Evolutionary conservation across 2,113 vertebrate species (phyloP), one percentile per base, ranked within the genome.

Genomic region (Calidris pugnax): DNA sequence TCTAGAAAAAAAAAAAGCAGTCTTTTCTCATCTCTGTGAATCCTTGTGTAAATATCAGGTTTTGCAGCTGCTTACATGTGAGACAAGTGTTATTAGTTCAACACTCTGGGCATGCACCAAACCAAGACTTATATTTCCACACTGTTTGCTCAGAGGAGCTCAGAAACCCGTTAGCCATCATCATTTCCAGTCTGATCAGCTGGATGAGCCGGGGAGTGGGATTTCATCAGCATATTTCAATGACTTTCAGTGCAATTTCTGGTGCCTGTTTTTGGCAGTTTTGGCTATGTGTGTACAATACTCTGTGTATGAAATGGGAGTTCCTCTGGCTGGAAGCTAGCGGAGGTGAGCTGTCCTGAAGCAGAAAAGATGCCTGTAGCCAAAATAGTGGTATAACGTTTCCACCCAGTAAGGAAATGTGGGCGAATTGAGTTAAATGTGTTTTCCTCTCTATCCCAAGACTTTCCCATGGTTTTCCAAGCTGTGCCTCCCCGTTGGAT

Each of bases 11-110:
- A 79, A 47, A 81, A 47, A 1, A 18, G 4, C 82, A 90, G 85
- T 39, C 75, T 93, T 90, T 88, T 86, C 90, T 95, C 83, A 92
- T 89, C 73, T 95, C 88, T 81, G 79, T 90, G 90, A 96, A 97
- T 95, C 68, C 85, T 97, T 96, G 85, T 92, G 92, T 96, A 97
- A 96, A 96, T 96, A 97, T 90, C 96, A 96, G 76, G 68, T 96
- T 96, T 93, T 95, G 94, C 95, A 97, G 93, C 88, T 96, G 92
- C 96, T 93, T 90, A 96, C 82, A 77, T 48, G 78, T 26, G 63
- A 94, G 90, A 92, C 60, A 81, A 96, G 51, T 75, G 32, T 77
- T 96, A 92, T 94, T 94, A 96, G 78, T 90, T 95, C 92, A 96
- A 68, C 56, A 79, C 76, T 84, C 85, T 89, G 91, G 76, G 76